Evolutionary conservation across 1,140 invertebrate genomes (phyloP).

Genomic region (Heliconius hewitsoni): DNA sequence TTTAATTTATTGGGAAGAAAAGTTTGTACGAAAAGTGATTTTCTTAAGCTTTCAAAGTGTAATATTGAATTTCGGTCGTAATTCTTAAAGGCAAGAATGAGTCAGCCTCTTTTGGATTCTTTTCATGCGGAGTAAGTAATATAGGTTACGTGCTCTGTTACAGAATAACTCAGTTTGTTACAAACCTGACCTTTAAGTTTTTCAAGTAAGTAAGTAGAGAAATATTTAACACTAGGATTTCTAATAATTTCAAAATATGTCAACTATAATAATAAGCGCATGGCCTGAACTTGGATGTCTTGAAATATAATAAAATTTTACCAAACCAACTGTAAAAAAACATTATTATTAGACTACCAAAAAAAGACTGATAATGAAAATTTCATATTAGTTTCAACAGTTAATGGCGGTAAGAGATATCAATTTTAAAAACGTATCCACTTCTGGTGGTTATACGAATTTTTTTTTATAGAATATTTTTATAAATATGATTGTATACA

Average conservation of each 20-base stretch:
- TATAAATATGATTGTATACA: too few species aligned
- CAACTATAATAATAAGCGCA: too few species aligned
- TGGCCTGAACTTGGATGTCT: too few species aligned
- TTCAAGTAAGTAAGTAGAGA: neutral
- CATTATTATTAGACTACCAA: too few species aligned
- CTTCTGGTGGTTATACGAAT: too few species aligned
- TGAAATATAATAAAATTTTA: too few species aligned
- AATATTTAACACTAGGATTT: neutral
- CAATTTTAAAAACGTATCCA: too few species aligned
- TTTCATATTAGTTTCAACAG: too few species aligned
- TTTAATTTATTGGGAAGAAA: conserved; percentile 9
- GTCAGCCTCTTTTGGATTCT: conserved; percentile 22
- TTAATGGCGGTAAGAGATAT: too few species aligned
- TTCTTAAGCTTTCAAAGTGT: neutral
- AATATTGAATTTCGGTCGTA: conserved; percentile 14
- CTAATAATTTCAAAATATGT: neutral
- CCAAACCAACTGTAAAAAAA: too few species aligned
- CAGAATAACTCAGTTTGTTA: conserved; percentile 11
- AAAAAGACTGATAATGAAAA: too few species aligned
- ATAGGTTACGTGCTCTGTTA: conserved; percentile 24
- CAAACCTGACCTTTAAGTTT: conserved; percentile 4
- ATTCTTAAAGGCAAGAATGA: conserved; percentile 24
- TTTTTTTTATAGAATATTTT: too few species aligned
- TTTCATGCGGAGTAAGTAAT: conserved; percentile 20
- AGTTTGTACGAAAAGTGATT: conserved; percentile 5